phyloP scores from a whole-genome alignment of 2,113 vertebrate genomes.

The Otis tarda region DNA sequence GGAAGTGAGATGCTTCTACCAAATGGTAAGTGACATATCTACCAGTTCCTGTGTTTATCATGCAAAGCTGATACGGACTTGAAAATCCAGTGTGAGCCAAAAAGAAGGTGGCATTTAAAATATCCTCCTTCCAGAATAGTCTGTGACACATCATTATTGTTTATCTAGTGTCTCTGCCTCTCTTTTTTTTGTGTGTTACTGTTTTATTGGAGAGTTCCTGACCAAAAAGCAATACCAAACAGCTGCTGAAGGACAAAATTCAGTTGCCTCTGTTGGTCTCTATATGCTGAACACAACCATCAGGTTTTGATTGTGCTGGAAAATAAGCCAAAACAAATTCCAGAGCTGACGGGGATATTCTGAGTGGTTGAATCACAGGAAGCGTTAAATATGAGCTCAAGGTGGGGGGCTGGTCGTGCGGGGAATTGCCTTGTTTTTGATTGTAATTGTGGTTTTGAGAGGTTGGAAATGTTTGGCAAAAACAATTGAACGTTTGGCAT shows the following conservation, averaged over 20 bases:
- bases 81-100: neutral
- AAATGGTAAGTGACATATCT: neutral
- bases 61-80: neutral
- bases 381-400: conserved; percentile 34
- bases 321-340: conserved; percentile 45
- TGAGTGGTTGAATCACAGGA: conserved; percentile 29
- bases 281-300: neutral
- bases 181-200: neutral
- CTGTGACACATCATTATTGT: neutral
- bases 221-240: neutral
- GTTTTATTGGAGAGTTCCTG: neutral
- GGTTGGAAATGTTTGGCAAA: neutral
- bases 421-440: neutral
- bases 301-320: conserved; percentile 45
- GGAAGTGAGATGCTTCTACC: neutral
- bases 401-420: neutral
- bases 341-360: conserved; percentile 9
- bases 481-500: neutral
- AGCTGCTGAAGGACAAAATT: conserved; percentile 6
- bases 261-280: neutral
- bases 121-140: neutral
- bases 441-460: neutral
- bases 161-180: neutral
- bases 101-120: conserved; percentile 4
- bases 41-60: neutral